phyloP scores from a whole-genome alignment of 2,113 vertebrate genomes.

The Galemys pyrenaicus region DNA sequence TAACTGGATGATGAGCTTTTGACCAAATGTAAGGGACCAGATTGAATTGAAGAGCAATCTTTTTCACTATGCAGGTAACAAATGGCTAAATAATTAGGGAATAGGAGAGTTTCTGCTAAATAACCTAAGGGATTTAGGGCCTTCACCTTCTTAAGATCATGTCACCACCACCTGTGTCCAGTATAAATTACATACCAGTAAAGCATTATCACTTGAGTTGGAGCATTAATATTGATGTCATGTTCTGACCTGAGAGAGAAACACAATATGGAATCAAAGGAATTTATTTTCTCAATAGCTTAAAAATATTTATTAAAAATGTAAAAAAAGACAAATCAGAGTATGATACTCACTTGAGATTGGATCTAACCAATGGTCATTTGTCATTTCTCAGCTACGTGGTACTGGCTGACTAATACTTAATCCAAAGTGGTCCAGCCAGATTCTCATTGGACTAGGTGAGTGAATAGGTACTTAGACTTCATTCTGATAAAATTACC shows the following conservation, averaged over 20 bases:
- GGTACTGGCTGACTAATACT: background rate
- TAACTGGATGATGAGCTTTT: slow-evolving; percentile 1
- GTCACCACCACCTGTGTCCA: slow-evolving; percentile 72
- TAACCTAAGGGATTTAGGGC: slow-evolving; percentile 75
- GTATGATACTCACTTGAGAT: background rate
- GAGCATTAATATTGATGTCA: slow-evolving; percentile 78
- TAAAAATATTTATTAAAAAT: slow-evolving; percentile 48
- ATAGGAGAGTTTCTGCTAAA: slow-evolving; percentile 66
- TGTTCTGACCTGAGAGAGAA: slow-evolving; percentile 58
- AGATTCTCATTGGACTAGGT: background rate
- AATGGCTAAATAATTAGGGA: slow-evolving; percentile 78
- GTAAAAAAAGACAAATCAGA: slow-evolving; percentile 37
- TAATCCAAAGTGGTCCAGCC: background rate
- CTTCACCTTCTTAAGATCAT: slow-evolving; percentile 68
- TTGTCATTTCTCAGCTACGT: background rate
- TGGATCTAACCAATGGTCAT: background rate
- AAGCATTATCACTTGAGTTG: slow-evolving; percentile 67
- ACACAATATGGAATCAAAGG: slow-evolving; percentile 55
- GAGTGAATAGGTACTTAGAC: background rate
- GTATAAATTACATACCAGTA: slow-evolving; percentile 72
- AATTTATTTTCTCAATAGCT: slow-evolving; percentile 65
- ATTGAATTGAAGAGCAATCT: slow-evolving; percentile 53
- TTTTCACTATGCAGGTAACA: slow-evolving; percentile 64
- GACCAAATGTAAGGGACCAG: slow-evolving; percentile 19
- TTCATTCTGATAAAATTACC: background rate